phyloP scores from a whole-genome alignment of 1,140 invertebrate species.

The Euborellia annulipes region DNA sequence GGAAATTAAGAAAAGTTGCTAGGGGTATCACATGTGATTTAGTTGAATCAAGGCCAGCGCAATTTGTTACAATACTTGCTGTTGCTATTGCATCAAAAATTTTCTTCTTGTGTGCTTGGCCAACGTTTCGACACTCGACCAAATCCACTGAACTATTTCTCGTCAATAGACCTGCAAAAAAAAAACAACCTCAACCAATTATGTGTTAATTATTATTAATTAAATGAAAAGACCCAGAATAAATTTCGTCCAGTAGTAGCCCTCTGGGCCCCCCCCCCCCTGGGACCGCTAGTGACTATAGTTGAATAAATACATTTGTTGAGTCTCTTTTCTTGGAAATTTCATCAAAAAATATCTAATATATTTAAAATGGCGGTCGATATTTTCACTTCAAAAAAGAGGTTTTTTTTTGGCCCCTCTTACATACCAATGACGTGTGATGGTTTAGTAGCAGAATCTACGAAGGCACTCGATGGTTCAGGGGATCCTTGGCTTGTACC shows the following conservation, averaged over 20 bases:
- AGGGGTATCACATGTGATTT: constrained; percentile 68
- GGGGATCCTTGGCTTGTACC: constrained; percentile 29
- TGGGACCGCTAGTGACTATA: too few relatives aligned
- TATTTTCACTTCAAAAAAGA: too few relatives aligned
- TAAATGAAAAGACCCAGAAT: too few relatives aligned
- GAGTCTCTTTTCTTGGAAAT: too few relatives aligned
- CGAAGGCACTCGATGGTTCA: constrained; percentile 24
- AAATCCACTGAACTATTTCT: constrained; percentile 55
- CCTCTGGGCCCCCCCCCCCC: too few relatives aligned
- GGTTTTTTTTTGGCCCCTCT: too few relatives aligned
- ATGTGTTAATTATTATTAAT: too few relatives aligned
- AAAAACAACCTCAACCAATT: too few relatives aligned
- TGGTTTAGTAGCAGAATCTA: constrained; percentile 25
- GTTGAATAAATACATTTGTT: too few relatives aligned
- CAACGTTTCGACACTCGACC: constrained; percentile 44
- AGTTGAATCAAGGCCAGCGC: constrained; percentile 69
- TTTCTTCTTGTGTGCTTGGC: constrained; percentile 53
- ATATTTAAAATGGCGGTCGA: too few relatives aligned
- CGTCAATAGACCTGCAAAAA: constrained; percentile 44
- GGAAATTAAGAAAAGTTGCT: constrained; percentile 67
- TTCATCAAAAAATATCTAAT: too few relatives aligned
- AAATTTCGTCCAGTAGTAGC: too few relatives aligned
- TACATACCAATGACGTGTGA: constrained; percentile 50
- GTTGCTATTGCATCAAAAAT: constrained; percentile 74
- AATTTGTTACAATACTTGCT: constrained; percentile 66